Base-by-base conservation (phyloP, 1,140 invertebrate species). In the Telenomus remus region DNA sequence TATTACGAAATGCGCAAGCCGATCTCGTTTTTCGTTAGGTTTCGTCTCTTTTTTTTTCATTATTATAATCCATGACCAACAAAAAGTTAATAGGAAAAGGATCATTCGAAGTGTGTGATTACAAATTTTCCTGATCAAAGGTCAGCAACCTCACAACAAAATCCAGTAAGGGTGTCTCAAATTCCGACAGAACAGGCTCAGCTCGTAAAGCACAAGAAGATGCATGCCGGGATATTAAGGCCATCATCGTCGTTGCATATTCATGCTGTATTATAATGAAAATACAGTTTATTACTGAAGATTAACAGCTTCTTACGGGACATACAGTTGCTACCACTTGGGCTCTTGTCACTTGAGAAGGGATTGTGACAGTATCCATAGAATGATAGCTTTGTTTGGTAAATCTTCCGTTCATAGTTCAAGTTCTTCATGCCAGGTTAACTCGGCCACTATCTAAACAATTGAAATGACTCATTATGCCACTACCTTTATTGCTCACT, bases 251-350 rank as follows among this genome's bases (percentile, higher is more conserved):
- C 85, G 86, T 88, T 88, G 87, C 87, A 88, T 88, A 88, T 88
- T 88, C 87, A 88, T 88, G 86, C 82, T 82, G 87, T 87, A 88
- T 88, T 88, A 88, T 88, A 88, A 88, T 88, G 87, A 88, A 88
- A 88, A 88, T 87, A 87, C 87, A 87, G 85, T 88, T 88, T 88
- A 88, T 88, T 88, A 88, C 86, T 83, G 81, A 87, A 88, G 87
- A 88, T 88, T 88, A 88, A 88, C 87, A 88, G 87, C 86, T 88
- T 88, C 86, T 88, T 88, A 88, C 84, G 81, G 78, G 81, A 84
- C 81, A 84, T 82, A 82, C 79, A 82, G 83, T 80, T 82, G 82
- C 81, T 74, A 74, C 76, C 76, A 78, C 56, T 87, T 87, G 87
- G 86, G 85, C 88, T 88, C 87, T 88, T 72, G 65, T 73, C 75